These are phyloP conservation scores for Hyposoter dolosus DNA, from an alignment of 2,888 invertebrate species.

Conservation along the genomic window DNA sequence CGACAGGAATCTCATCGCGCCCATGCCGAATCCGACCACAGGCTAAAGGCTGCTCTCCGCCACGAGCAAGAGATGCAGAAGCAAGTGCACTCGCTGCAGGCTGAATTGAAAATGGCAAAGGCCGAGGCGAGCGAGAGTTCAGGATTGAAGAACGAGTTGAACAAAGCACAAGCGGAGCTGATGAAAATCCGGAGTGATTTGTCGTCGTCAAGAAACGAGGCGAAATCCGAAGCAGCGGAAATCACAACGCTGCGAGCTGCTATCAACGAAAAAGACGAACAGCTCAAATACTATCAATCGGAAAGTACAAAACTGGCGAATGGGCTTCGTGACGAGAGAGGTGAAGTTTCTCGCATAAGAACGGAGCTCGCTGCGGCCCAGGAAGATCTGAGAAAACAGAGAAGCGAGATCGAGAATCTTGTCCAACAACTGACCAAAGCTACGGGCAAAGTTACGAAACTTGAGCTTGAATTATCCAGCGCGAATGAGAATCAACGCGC, in stretches of 20 bases:
- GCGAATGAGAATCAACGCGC: constrained; percentile 67
- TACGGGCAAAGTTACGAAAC: constrained; percentile 74
- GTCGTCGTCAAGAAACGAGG: constrained; percentile 75
- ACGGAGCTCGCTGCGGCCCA: constrained; percentile 71
- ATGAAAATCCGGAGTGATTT: constrained; percentile 77
- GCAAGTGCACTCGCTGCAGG: constrained; percentile 81
- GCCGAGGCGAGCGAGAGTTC: constrained; percentile 77
- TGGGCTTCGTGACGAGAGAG: constrained; percentile 72
- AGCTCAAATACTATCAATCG: constrained; percentile 73
- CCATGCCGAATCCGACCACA: constrained; percentile 86
- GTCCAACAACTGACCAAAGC: constrained; percentile 73
- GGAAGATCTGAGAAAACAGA: constrained; percentile 72
- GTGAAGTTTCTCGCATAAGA: constrained; percentile 71
- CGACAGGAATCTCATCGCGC: constrained; percentile 86
- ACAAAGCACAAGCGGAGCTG: constrained; percentile 79
- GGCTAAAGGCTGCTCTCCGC: constrained; percentile 85
- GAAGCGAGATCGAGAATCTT: constrained; percentile 72
- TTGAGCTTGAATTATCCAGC: constrained; percentile 67
- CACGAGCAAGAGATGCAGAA: constrained; percentile 87
- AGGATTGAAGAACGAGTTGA: constrained; percentile 84
- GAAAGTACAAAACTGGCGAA: constrained; percentile 82
- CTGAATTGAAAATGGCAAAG: constrained; percentile 82
- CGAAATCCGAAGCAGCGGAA: constrained; percentile 76
- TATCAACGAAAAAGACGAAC: constrained; percentile 75
- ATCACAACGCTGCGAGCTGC: constrained; percentile 71